A percentile compares a stretch with the other conserved stretches of the same genome.
Conservation (phyloP, 2,888 invertebrate genomes). For the Dolomedes plantarius region DNA sequence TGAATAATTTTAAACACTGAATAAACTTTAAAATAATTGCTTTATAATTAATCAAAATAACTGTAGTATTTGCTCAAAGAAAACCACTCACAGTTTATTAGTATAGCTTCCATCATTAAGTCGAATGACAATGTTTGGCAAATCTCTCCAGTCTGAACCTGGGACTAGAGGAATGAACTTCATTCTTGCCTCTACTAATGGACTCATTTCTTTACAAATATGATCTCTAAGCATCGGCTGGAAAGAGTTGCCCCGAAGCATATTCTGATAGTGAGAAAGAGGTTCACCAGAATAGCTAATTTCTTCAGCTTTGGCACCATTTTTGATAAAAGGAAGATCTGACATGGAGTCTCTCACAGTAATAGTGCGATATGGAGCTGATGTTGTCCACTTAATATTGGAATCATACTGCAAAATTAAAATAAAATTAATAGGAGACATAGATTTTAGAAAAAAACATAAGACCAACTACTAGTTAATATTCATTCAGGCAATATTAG, state of each 20-base stretch:
- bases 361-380: constrained; percentile 85
- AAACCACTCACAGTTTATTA: constrained; percentile 81
- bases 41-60: too few relatives aligned
- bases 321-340: constrained; percentile 85
- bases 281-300: constrained; percentile 85
- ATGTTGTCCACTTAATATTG: constrained; percentile 40
- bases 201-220: constrained; percentile 89
- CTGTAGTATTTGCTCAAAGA: too few relatives aligned
- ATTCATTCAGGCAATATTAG: too few relatives aligned
- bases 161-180: constrained; percentile 84
- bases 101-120: constrained; percentile 84
- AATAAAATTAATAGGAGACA: background rate
- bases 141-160: constrained; percentile 90
- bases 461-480: too few relatives aligned
- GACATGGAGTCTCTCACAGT: constrained; percentile 89
- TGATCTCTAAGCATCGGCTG: constrained; percentile 83
- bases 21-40: too few relatives aligned
- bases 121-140: constrained; percentile 85
- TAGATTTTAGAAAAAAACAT: too few relatives aligned
- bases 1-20: too few relatives aligned
- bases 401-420: constrained; percentile 32
- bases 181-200: constrained; percentile 87
- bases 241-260: constrained; percentile 81
- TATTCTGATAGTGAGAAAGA: constrained; percentile 85
- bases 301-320: constrained; percentile 84